Percentiles rank a stretch among this genome's conserved stretches.
These are phyloP conservation scores for Poecilia latipinna DNA, from an alignment of 2,113 vertebrate species.

Conservation along the genomic window DNA sequence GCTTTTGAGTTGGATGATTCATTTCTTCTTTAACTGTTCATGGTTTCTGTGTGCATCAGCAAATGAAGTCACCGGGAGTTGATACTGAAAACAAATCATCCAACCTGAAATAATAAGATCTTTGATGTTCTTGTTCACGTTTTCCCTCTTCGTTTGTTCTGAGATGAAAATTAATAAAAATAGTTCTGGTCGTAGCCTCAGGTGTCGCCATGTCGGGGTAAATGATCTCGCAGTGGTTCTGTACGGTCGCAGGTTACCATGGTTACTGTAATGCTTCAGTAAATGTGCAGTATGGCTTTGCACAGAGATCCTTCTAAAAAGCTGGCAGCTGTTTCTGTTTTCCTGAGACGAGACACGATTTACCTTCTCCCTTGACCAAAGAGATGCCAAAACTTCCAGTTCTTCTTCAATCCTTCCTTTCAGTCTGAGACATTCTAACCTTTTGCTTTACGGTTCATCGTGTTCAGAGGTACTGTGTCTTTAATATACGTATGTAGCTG, in stretches of 20 bases:
- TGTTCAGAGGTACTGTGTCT: slow-evolving; percentile 35
- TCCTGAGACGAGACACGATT: slow-evolving; percentile 45
- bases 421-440: slow-evolving; percentile 40
- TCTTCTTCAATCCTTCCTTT: slow-evolving; percentile 61
- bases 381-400: slow-evolving; percentile 72
- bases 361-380: slow-evolving; percentile 59
- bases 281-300: slow-evolving; percentile 14
- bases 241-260: not conserved
- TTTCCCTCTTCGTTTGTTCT: not conserved
- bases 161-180: not conserved
- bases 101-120: not conserved
- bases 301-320: slow-evolving; percentile 44
- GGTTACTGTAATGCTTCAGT: not conserved
- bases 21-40: not conserved
- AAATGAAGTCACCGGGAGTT: not conserved
- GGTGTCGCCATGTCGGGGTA: not conserved
- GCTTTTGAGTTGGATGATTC: not conserved
- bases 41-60: not conserved
- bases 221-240: not conserved
- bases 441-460: slow-evolving; percentile 39
- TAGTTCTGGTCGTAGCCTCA: not conserved
- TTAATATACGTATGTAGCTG: slow-evolving; percentile 57
- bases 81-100: not conserved
- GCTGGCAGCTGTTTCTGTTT: slow-evolving; percentile 36
- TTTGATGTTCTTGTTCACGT: not conserved